Conservation (phyloP, 2,888 invertebrate genomes). For the Perithous albicinctus region DNA sequence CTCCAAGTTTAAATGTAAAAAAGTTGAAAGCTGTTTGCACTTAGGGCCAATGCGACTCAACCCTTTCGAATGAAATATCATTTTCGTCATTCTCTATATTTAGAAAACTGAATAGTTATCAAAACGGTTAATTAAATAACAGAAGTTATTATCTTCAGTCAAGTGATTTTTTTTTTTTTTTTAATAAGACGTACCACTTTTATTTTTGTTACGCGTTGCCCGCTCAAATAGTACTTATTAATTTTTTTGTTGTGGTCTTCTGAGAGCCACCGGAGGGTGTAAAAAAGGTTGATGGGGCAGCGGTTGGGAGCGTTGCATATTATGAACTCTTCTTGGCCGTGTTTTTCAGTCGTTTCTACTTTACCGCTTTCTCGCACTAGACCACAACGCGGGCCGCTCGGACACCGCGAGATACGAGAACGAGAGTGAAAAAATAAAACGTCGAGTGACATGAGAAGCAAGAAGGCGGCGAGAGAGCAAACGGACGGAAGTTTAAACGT, state of each 20-base stretch:
- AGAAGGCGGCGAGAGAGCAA: conserved; percentile 62
- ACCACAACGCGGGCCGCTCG: conserved; percentile 21
- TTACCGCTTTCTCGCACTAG: conserved; percentile 72
- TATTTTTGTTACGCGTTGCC: background rate
- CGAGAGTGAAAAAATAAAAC: conserved; percentile 62
- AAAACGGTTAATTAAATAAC: background rate
- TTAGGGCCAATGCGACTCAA: conserved; percentile 12
- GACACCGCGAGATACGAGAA: conserved; percentile 55
- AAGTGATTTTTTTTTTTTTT: background rate
- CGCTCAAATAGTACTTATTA: conserved; percentile 41
- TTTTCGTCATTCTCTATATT: background rate
- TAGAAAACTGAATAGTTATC: background rate
- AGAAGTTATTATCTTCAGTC: background rate
- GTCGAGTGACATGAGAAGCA: conserved; percentile 47
- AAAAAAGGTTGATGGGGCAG: conserved; percentile 54
- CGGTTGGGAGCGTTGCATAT: conserved; percentile 69
- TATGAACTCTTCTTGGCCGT: conserved; percentile 77
- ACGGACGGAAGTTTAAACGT: conserved; percentile 46
- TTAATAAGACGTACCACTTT: too few relatives aligned
- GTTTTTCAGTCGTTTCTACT: conserved; percentile 75
- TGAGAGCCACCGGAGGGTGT: conserved; percentile 64
- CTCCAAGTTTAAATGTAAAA: too few relatives aligned
- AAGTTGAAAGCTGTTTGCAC: too few relatives aligned
- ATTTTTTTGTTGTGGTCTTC: conserved; percentile 65
- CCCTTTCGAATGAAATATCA: conserved; percentile 1